Evolutionary conservation across 2,888 invertebrate species (phyloP).

Genomic region (Lithodes maja): DNA sequence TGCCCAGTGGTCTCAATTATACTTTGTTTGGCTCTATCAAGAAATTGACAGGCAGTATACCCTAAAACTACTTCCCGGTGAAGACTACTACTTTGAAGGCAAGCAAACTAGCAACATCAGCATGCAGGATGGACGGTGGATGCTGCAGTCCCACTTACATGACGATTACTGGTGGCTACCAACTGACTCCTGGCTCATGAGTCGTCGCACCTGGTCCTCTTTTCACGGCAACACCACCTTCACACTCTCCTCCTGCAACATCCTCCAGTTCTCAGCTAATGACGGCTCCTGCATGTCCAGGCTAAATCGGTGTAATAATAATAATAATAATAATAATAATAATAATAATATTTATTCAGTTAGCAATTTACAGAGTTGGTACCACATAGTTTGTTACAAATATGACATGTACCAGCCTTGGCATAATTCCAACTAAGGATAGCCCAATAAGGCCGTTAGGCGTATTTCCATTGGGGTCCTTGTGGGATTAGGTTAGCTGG

Average conservation of each 20-base stretch:
- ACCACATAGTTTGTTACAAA: too few relatives aligned
- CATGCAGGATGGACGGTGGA: background rate
- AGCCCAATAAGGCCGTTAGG: too few relatives aligned
- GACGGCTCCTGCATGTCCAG: slow-evolving; percentile 16
- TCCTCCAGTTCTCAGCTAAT: slow-evolving; percentile 26
- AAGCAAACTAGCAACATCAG: background rate
- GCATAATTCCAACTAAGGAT: too few relatives aligned
- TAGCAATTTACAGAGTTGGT: too few relatives aligned
- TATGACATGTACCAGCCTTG: too few relatives aligned
- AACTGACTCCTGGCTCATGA: background rate
- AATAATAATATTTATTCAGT: too few relatives aligned
- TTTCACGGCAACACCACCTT: background rate
- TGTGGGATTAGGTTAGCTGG: too few relatives aligned
- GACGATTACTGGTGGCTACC: background rate
- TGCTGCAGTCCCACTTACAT: slow-evolving; percentile 7
- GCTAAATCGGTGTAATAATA: too few relatives aligned
- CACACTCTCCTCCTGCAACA: slow-evolving; percentile 17
- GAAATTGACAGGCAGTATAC: background rate
- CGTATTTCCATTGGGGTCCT: too few relatives aligned
- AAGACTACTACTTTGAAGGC: background rate
- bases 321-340: too few relatives aligned
- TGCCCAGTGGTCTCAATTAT: too few relatives aligned
- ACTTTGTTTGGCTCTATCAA: too few relatives aligned
- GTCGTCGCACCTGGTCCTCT: slow-evolving; percentile 18
- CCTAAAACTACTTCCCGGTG: background rate